Evolutionary conservation across 2,113 vertebrate genomes (phyloP), one percentile per base, ranked within the genome.

Genomic region (Archocentrus centrarchus): DNA sequence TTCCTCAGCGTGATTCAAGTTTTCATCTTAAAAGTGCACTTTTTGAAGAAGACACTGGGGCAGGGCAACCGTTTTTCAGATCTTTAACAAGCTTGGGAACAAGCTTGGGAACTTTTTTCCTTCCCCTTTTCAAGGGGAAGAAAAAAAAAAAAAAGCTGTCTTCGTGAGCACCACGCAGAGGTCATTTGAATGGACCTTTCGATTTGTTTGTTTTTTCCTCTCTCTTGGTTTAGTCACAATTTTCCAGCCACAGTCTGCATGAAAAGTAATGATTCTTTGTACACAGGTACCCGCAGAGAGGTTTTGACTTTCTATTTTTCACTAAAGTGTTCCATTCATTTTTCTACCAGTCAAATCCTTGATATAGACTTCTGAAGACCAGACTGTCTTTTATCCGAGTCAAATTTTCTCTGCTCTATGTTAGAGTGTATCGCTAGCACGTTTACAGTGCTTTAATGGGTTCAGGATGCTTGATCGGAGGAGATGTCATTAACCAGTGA

Each of bases 391-490:
- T 89, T 96, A 92, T 90, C 91, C 92, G 92, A 92, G 95, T 96
- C 88, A 87, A 80, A 83, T 95, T 93, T 90, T 94, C 92, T 89
- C 95, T 98, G 96, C 98, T 99, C 98, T 99, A 99, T 96, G 97
- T 99, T 99, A 99, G 98, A 99, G 98, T 98, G 96, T 95, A 81
- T 97, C 90, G 86, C 95, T 86, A 93, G 98, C 97, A 97, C 97
- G 70, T 97, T 97, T 95, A 88, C 86, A 83, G 97, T 98, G 98
- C 98, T 97, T 37, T 90, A 87, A 77, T 66, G 59, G 79, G 86
- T 76, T 77, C 76, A 80, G 76, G 78, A 60, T 32, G 81, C 81
- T 77, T 63, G 73, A 11, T 64, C 10, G 53, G 78, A 64, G 75
- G 68, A 80, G 82, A 84, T 64, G 84, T 88, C 82, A 89, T 87